Evolutionary conservation across 2,888 invertebrate species (phyloP), one percentile per base, ranked within the genome.

Genomic region (Lagria hirta): DNA sequence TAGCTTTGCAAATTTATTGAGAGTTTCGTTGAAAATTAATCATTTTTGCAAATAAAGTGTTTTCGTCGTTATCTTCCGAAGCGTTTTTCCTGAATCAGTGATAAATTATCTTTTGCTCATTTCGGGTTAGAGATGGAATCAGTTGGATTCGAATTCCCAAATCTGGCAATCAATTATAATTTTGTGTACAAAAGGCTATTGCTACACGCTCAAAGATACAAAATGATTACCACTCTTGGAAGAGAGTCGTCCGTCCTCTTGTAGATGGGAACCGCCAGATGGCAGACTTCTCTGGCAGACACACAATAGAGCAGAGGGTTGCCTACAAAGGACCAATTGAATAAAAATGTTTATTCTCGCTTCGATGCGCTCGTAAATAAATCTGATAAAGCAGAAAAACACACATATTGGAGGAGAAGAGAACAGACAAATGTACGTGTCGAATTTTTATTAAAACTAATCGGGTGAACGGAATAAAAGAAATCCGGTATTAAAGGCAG

Each of bases 131-230:
- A 29, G 5, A 13, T 27, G 21, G 14, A 35, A n/a, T 30, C 24
- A 20, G 29, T n/a, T n/a, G 24, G 28, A 43, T 38, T 21, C 22
- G 27, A 33, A 42, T 24, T 26, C 33, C 41, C 40, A 50, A 50
- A 49, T 51, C 50, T 37, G 38, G 47, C 53, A 53, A 57, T 55
- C 55, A 54, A 53, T 54, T 53, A 52, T 50, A 54, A 51, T 54
- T 55, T 51, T 48, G n/a, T n/a, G 16, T 48, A 48, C 49, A 52
- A 52, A 47, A 52, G 52, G 40, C 14, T 44, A 37, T 47, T 42
- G 43, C 44, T 43, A 53, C 54, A n/a, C n/a, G n/a, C 49, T 52
- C 54, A 55, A 55, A 55, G 54, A 50, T 51, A 47, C 43, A 43
- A 49, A 49, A 53, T 43, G 51, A 51, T 47, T 51, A 48, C n/a